Evolutionary conservation across 2,888 invertebrate genomes (phyloP), one percentile per base, ranked within the genome.

Genomic region (Eupithecia tripunctaria): DNA sequence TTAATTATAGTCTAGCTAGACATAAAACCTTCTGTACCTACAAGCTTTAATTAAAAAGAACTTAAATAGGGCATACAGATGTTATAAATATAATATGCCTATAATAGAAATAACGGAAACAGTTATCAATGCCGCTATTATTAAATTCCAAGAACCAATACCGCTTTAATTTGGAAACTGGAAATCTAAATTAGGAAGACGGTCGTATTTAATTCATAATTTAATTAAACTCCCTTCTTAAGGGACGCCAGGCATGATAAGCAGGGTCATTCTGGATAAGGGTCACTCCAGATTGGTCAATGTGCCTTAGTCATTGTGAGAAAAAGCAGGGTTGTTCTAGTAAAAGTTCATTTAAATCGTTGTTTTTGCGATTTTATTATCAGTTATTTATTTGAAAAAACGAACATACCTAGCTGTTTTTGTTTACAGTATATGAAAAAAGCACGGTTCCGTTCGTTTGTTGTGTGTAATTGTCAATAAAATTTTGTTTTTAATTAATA

Each of bases 191-290:
- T 86, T 83, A 47, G 68, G 85, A 84, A 84, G 82, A 81, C 82
- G 80, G 81, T 79, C 83, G 84, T 83, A 84, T 88, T 89, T 87
- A 91, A 91, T 91, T 91, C 88, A 89, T 91, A 92, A 94, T 92
- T 91, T 91, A 93, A 93, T 94, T 93, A 91, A 92, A 91, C 74
- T 74, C 77, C 70, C 77, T 73, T 72, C 74, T 76, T 74, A 73
- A 76, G 76, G 79, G 75, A 51, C 75, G 73, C 72, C 87, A 83
- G 84, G 89, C 90, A 93, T 92, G 91, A 93, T 91, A 91, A 92
- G 91, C 88, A 88, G 87, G 79, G 85, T 88, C 88, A 87, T 89
- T 87, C 90, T 84, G 77, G 81, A 84, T 67, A 66, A 72, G 86
- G 91, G 89, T 89, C 89, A 88, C 21, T 64, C 15, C 38, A 36